Evolutionary conservation across 2,888 invertebrate genomes (phyloP), one percentile per base, ranked within the genome.

Genomic region (Amphipyra berbera): DNA sequence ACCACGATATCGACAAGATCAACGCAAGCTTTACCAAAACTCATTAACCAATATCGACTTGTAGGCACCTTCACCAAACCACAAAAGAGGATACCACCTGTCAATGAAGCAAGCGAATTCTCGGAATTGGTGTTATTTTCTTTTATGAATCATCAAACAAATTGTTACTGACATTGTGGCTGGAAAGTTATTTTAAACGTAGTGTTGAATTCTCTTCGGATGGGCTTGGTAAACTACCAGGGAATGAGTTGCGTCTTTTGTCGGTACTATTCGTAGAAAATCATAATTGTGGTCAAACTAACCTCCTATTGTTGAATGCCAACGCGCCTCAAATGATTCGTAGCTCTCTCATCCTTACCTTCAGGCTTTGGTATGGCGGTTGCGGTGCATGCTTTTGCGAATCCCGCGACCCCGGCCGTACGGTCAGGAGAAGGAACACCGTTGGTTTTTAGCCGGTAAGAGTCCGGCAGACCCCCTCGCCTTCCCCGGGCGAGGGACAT

Each of bases 301-400:
- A n/a, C 65, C 48, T 2, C 21, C 48, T 12, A 38, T 67, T 67
- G 72, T 54, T 45, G 9, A 4, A 41, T 64, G 30, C 21, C 65
- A 15, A 33, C 13, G 14, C 40, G 4, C 13, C 13, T 41, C 42
- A 14, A 5, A 9, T 15, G 12, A 60, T 7, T 68, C 40, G 48
- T 21, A 21, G 14, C 27, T 45, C 35, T 44, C 12, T 42, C 6
- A 44, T 30, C 47, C 37, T 37, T 3, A 10, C 9, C 35, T 35
- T 35, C 9, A 9, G 37, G 10, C 37, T 37, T 37, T 10, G 33
- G 37, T 30, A 7, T 30, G n/a, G n/a, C n/a, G n/a, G n/a, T n/a
- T n/a, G n/a, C n/a, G n/a, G n/a, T n/a, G n/a, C n/a, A n/a, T n/a
- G n/a, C n/a, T n/a, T n/a, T n/a, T n/a, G n/a, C n/a, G n/a, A n/a